A percentile compares a stretch with the other conserved stretches of the same genome.
These are phyloP conservation scores for Lasioglossum malachurum DNA, from an alignment of 2,888 invertebrate species.

Conservation along the genomic window DNA sequence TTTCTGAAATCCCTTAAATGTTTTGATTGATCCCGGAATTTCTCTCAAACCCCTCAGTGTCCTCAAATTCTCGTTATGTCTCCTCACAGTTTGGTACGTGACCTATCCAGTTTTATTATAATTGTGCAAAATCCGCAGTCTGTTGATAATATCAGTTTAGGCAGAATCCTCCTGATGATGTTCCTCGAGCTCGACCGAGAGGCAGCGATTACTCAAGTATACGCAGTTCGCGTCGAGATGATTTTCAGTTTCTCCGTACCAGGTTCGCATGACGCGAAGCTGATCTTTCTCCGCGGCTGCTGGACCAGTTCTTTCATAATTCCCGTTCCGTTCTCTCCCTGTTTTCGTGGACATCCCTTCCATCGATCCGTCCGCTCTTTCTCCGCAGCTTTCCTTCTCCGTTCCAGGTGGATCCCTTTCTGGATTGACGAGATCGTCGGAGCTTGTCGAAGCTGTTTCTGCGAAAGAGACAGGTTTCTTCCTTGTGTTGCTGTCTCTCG, in stretches of 20 bases:
- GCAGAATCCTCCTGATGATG: background rate
- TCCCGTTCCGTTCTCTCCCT: constrained; percentile 12
- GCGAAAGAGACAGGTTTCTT: background rate
- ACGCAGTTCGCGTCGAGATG: constrained; percentile 79
- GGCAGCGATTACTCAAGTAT: background rate
- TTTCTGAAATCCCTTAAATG: too few relatives aligned
- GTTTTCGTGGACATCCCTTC: constrained; percentile 23
- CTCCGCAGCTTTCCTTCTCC: background rate
- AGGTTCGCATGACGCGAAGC: constrained; percentile 71
- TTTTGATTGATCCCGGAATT: too few relatives aligned
- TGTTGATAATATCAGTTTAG: too few relatives aligned
- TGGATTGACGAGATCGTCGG: background rate
- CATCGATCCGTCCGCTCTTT: background rate
- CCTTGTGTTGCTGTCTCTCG: constrained; percentile 8
- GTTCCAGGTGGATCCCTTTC: background rate
- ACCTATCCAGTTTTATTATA: too few relatives aligned
- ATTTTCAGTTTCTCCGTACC: constrained; percentile 79
- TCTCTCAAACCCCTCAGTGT: too few relatives aligned
- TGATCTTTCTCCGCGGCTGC: constrained; percentile 35
- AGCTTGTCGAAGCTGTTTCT: background rate
- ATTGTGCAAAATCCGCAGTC: too few relatives aligned
- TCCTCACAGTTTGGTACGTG: too few relatives aligned
- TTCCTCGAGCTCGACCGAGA: background rate
- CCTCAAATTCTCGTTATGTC: too few relatives aligned
- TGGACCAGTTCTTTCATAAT: constrained; percentile 40